A percentile compares a stretch with the other conserved stretches of the same genome.
phyloP scores from a whole-genome alignment of 2,888 invertebrate genomes.

The Folsomia candida region DNA sequence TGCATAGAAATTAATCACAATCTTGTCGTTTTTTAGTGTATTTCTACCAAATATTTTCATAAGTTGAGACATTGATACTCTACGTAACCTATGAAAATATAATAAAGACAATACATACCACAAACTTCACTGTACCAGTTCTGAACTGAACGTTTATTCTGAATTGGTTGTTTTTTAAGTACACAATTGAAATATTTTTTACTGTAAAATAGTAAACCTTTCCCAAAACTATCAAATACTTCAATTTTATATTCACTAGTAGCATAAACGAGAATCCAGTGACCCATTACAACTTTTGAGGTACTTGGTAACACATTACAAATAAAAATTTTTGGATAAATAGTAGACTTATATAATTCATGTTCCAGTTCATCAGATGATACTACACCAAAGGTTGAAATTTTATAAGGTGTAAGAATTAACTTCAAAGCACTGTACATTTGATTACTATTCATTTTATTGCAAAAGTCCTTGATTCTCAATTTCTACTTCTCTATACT shows the following conservation, averaged over 20 bases:
- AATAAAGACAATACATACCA: neutral
- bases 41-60: neutral
- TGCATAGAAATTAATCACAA: neutral
- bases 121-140: neutral
- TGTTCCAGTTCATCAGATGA: neutral
- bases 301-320: neutral
- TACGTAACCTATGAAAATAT: neutral
- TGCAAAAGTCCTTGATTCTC: conserved; percentile 6
- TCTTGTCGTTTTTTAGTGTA: neutral
- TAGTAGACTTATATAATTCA: neutral
- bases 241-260: neutral
- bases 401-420: neutral
- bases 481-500: neutral
- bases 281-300: neutral
- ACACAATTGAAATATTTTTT: neutral
- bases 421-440: neutral
- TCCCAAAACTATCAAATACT: conserved; percentile 5
- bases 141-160: neutral
- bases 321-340: neutral
- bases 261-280: neutral
- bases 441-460: conserved; percentile 7
- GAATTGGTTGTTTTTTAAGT: too few species aligned
- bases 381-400: neutral
- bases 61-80: neutral
- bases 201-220: neutral